Evolutionary conservation across 2,888 invertebrate genomes (phyloP).

Genomic region (Mesorhabditis belari): DNA sequence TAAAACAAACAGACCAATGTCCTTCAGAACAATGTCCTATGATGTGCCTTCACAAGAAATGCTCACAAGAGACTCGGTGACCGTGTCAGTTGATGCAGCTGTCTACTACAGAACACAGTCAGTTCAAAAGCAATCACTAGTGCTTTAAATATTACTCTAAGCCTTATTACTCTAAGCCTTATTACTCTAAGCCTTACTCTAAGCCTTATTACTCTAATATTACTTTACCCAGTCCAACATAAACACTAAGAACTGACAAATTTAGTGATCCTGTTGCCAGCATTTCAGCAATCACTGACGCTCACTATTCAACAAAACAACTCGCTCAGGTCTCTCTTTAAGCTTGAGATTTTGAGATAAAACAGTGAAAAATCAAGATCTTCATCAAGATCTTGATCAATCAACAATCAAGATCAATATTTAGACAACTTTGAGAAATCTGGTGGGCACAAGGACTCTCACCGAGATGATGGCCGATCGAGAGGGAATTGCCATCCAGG

Average conservation of each 20-base stretch:
- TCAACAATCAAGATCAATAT: too few relatives aligned
- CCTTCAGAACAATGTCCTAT: conserved; percentile 52
- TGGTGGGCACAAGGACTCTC: conserved; percentile 49
- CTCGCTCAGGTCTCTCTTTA: conserved; percentile 50
- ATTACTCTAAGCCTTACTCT: neutral
- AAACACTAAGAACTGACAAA: too few relatives aligned
- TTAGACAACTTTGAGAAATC: conserved; percentile 39
- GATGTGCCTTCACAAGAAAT: conserved; percentile 56
- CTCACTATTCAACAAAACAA: conserved; percentile 51
- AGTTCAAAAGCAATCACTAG: conserved; percentile 2
- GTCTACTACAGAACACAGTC: conserved; percentile 41
- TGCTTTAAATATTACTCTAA: neutral
- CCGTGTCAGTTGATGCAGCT: conserved; percentile 51
- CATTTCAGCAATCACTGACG: conserved; percentile 49
- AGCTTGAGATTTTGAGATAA: neutral
- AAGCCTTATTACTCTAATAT: neutral
- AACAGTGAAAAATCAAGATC: neutral
- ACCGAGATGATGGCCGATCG: conserved; percentile 52
- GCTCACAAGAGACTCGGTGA: conserved; percentile 54
- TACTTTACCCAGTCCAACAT: too few relatives aligned
- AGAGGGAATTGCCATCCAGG: conserved; percentile 49
- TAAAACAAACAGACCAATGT: neutral
- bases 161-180: neutral
- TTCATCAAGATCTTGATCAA: too few relatives aligned
- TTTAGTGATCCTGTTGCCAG: conserved; percentile 44